Percentiles rank a stretch among this genome's conserved stretches.
Evolutionary conservation across 2,888 invertebrate species (phyloP).

Genomic region (Heliothis peltigera): DNA sequence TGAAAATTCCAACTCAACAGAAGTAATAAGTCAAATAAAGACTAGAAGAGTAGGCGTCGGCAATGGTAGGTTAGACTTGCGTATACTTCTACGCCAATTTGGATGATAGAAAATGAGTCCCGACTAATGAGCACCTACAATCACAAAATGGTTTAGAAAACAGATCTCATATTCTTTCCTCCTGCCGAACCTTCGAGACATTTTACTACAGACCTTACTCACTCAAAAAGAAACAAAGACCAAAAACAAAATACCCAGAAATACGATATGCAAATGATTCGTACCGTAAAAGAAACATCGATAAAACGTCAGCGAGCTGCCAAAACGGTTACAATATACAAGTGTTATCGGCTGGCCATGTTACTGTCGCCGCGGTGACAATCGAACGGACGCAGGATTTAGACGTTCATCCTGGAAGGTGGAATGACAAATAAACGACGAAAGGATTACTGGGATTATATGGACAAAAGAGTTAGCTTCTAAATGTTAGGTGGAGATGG

Average conservation of each 20-base stretch:
- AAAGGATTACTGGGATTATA: slow-evolving; percentile 31
- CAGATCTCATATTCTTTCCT: slow-evolving; percentile 1
- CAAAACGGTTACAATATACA: slow-evolving; percentile 70
- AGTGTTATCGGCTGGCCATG: slow-evolving; percentile 75
- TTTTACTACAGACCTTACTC: slow-evolving; percentile 43
- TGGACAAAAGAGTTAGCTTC: slow-evolving; percentile 5
- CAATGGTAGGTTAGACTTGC: neutral
- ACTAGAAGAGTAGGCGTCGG: neutral
- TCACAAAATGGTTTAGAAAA: no score
- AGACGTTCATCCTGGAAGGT: slow-evolving; percentile 72
- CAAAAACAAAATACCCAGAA: slow-evolving; percentile 46
- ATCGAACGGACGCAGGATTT: slow-evolving; percentile 74
- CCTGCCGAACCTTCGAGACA: neutral
- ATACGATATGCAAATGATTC: slow-evolving; percentile 60
- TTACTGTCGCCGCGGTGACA: slow-evolving; percentile 75
- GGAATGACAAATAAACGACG: slow-evolving; percentile 60
- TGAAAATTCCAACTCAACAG: neutral
- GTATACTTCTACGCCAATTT: no score
- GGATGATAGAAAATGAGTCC: no score
- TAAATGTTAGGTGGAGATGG: no score
- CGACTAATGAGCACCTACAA: no score
- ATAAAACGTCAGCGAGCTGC: slow-evolving; percentile 64
- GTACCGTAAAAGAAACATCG: slow-evolving; percentile 60
- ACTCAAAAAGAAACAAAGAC: slow-evolving; percentile 30
- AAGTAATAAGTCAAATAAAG: neutral